Evolutionary conservation across 2,113 vertebrate species (phyloP).

Genomic region (Seriola quinqueradiata): DNA sequence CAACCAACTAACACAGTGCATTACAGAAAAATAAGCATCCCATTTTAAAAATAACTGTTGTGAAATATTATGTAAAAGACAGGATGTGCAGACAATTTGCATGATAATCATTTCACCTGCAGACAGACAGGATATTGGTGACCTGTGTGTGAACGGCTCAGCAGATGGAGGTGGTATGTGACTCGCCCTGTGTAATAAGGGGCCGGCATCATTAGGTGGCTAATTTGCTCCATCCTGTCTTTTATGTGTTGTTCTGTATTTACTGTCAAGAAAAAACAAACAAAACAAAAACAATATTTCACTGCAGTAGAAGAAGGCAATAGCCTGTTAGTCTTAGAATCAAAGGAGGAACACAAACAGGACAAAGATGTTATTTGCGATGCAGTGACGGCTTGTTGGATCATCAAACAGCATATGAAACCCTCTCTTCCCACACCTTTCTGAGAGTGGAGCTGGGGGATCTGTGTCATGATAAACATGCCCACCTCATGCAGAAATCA

Average conservation of each 20-base stretch:
- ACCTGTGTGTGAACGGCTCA: constrained; percentile 31
- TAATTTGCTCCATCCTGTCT: constrained; percentile 25
- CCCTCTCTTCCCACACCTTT: not conserved
- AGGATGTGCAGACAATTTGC: constrained; percentile 10
- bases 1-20: not conserved
- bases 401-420: not conserved
- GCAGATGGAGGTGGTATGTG: constrained; percentile 15
- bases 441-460: not conserved
- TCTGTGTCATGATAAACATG: no score
- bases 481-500: not conserved
- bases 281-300: not conserved
- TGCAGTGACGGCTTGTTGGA: not conserved
- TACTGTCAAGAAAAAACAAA: not conserved
- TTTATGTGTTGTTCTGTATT: not conserved
- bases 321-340: not conserved
- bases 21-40: not conserved
- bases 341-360: not conserved
- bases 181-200: constrained; percentile 8
- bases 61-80: not conserved
- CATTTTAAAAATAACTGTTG: not conserved
- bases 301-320: not conserved
- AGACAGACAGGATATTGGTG: constrained; percentile 25
- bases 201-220: constrained; percentile 21
- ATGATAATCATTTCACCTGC: constrained; percentile 18
- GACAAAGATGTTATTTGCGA: not conserved